Evolutionary conservation across 2,113 vertebrate species (phyloP), one percentile per base, ranked within the genome.

Genomic region (Nibea coibor): DNA sequence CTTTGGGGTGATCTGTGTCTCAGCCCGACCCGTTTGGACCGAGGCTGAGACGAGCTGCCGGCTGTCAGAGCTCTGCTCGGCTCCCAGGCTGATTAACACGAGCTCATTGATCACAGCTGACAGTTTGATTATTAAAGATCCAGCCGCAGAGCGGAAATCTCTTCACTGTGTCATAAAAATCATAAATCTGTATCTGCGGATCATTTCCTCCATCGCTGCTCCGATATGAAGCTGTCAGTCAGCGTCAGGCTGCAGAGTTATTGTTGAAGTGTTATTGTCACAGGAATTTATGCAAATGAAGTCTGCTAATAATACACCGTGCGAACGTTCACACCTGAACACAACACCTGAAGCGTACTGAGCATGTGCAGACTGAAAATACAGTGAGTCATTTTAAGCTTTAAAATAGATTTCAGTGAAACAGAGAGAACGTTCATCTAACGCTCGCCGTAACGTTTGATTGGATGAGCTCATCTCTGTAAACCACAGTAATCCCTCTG

Each of bases 71-170:
- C 68, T 62, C 28, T 81, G 61, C 42, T 69, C 75, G 72, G 54
- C 84, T 88, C 83, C 54, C 75, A 47, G 83, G 65, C 78, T 85
- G 72, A 89, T 92, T 86, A 81, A 83, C 84, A 81, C 63, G 78
- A 82, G 87, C 7, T 19, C 72, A 84, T 88, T 87, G 66, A 85
- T 89, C 79, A 82, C 72, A 67, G 67, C 65, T 78, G 81, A 90
- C 88, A 80, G 69, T 65, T 85, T 84, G 80, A 79, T 88, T 72
- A 86, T 91, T 69, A 76, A 83, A 83, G 75, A 88, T 86, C 85
- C 67, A 81, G 76, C 80, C 79, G 35, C 48, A 14, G 63, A 77
- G 64, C 78, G 70, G 76, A 91, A 85, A 78, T 83, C 66, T 69
- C 56, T 84, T 57, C 74, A 75, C 83, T 77, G 73, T 31, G 31